phyloP scores from a whole-genome alignment of 2,888 invertebrate genomes.

The Caenorhabditis auriculariae region DNA sequence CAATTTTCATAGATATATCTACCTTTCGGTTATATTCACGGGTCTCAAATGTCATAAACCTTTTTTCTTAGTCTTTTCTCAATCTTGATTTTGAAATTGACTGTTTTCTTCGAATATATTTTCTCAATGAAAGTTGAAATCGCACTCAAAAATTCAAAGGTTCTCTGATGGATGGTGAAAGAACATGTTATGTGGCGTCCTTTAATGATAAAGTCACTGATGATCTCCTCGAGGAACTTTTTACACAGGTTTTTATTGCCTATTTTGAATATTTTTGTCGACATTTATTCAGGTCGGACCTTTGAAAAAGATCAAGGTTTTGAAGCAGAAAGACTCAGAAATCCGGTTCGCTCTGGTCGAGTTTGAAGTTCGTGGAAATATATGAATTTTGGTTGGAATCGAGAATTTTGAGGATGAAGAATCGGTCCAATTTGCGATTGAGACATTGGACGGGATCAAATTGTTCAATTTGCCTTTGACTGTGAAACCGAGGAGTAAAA shows the following conservation, averaged over 20 bases:
- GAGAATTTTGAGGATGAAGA: conserved; percentile 29
- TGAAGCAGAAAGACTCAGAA: conserved; percentile 13
- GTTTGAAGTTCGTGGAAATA: conserved; percentile 26
- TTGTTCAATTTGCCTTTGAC: conserved; percentile 26
- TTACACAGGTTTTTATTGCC: conserved; percentile 34
- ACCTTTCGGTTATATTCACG: too few species aligned
- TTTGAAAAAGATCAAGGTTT: conserved; percentile 25
- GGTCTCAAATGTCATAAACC: too few species aligned
- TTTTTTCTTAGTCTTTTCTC: not conserved
- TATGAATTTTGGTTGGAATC: not conserved
- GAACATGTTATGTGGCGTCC: conserved; percentile 35
- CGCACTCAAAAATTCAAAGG: too few species aligned
- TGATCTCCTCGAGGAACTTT: conserved; percentile 48
- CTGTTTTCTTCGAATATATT: too few species aligned
- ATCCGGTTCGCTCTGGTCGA: conserved; percentile 43
- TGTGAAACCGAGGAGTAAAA: conserved; percentile 41
- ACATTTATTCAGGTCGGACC: conserved; percentile 49
- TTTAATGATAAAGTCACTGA: conserved; percentile 31
- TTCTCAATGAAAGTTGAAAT: too few species aligned
- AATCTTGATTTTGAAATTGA: not conserved
- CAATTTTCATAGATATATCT: not conserved
- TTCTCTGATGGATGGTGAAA: conserved; percentile 26
- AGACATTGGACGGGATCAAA: conserved; percentile 43
- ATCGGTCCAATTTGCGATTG: conserved; percentile 46
- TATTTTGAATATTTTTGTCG: not conserved